Conservation (phyloP, 2,888 invertebrate genomes). For the Lissonota sp. region DNA sequence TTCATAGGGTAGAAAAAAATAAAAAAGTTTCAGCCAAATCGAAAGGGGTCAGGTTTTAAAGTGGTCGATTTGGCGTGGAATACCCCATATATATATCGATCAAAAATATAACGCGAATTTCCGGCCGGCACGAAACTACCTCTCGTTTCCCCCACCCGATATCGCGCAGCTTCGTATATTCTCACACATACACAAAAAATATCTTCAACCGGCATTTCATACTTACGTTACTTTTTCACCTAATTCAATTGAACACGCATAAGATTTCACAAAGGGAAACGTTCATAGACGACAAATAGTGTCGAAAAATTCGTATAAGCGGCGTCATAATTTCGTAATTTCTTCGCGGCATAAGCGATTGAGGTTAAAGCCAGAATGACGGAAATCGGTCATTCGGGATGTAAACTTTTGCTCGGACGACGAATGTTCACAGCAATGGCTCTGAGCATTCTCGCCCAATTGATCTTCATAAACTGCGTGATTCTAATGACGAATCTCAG, state of each 20-base stretch:
- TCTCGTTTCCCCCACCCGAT: no score
- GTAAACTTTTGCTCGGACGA: conserved; percentile 86
- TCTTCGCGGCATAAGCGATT: background rate
- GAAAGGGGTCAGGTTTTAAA: no score
- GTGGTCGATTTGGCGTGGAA: no score
- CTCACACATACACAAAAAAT: no score
- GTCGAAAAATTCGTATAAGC: background rate
- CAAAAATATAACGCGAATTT: no score
- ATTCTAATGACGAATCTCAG: conserved; percentile 86
- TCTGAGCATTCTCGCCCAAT: conserved; percentile 85
- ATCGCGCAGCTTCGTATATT: no score
- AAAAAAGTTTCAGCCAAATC: no score
- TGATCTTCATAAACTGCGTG: conserved; percentile 76
- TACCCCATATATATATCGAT: no score
- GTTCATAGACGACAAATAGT: background rate
- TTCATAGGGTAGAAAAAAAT: no score
- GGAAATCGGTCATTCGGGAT: conserved; percentile 65
- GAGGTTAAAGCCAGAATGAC: conserved; percentile 30
- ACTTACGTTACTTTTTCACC: background rate
- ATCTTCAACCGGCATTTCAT: no score
- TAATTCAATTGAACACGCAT: background rate
- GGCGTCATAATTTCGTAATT: background rate
- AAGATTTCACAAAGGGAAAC: background rate
- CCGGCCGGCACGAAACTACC: no score
- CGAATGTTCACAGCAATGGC: conserved; percentile 87